Base-by-base conservation (phyloP, 2,888 invertebrate species). In the Pseudoips prasinana region DNA sequence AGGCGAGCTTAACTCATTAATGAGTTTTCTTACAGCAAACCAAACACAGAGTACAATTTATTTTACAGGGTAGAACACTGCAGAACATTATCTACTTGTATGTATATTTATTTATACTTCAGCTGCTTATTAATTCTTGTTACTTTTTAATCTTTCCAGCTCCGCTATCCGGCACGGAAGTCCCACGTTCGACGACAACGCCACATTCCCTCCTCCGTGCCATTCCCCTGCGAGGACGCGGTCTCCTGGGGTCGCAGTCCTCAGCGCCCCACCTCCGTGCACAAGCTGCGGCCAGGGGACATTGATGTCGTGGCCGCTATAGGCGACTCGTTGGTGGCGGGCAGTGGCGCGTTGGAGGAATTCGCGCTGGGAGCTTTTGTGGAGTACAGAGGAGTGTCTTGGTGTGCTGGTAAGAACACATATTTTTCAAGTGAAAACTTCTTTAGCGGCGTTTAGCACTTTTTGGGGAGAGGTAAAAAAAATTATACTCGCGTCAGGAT, bases 381-480 rank as follows among this genome's bases (percentile, higher is more conserved):
- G 42, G 94, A 94, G 66, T 92, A 94, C 45, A 78, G 94, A 29
- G 94, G 94, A 1, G 92, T 94, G 1, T 94, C 94, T 7, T 94
- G 94, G 93, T 93, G 93, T 70, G 91, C 91, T 55, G 92, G 92
- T 92, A 52, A 52, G 10, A 14, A 14, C 5, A 14, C 14, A 14
- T n/a, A n/a, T n/a, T n/a, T n/a, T n/a, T n/a, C n/a, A n/a, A n/a
- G n/a, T n/a, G n/a, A n/a, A n/a, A n/a, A n/a, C n/a, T n/a, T n/a
- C n/a, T n/a, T n/a, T n/a, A n/a, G n/a, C n/a, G n/a, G n/a, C n/a
- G n/a, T n/a, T n/a, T n/a, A n/a, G n/a, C n/a, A n/a, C n/a, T n/a
- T n/a, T n/a, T n/a, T n/a, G n/a, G n/a, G n/a, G n/a, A n/a, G n/a
- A n/a, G n/a, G n/a, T n/a, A n/a, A n/a, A n/a, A n/a, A n/a, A n/a